Base-by-base conservation (phyloP, 2,888 invertebrate genomes). In the Aricia artaxerxes region DNA sequence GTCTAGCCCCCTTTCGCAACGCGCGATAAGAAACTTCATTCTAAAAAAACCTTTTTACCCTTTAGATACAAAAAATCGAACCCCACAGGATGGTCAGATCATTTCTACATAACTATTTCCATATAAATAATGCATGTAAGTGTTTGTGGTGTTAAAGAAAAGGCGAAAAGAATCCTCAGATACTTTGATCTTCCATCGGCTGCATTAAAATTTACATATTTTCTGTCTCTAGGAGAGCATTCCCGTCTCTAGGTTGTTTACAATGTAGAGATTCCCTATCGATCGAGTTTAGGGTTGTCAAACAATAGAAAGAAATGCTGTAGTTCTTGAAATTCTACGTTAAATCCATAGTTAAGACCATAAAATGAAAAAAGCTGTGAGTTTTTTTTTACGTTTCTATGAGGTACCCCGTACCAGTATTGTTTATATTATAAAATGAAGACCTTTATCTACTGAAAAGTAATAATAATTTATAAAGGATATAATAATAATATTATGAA, bases 181-280 rank as follows among this genome's bases (percentile, higher is more conserved):
- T 81, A 86, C 94, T 94, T 93, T 94, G 93, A 94, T 94, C 91
- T 91, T 84, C 84, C 85, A 87, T 86, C 85, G 83, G 87, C 85
- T 87, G 88, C 87, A 90, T 92, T 92, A 91, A 87, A 91, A 94
- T 94, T 94, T 93, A 93, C 94, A 94, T 94, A 93, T 91, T 90
- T 91, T 88, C 88, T 69, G 69, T 84, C 85, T 88, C 87, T 92
- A 90, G 24, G 24, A 24, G 24, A 24, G 88, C 85, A 81, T 88
- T 88, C 84, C 85, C 85, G 86, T 92, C 94, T 94, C 69, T 69
- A 69, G 69, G 91, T 92, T 86, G 88, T 88, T 89, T 88, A 85
- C 87, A 85, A 86, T 87, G 82, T 88, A 87, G 86, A 87, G 83
- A 76, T 49, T 13, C 49, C 13, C 85, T 85, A 85, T 87, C 85